Conservation (phyloP, 2,113 vertebrate species). For the Eudyptes chrysolophus region DNA sequence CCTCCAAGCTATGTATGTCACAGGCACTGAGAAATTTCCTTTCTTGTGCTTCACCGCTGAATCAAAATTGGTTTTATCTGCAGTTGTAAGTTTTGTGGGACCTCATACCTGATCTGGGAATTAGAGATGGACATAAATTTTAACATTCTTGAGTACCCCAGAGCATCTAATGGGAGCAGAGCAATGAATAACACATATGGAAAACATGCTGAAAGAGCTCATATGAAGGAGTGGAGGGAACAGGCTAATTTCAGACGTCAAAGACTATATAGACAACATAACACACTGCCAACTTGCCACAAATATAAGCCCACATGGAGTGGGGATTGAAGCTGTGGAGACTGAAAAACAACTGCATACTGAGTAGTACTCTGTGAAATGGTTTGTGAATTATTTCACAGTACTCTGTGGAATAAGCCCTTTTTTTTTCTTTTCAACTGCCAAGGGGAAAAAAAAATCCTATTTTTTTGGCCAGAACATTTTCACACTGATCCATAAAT, state of each 20-base stretch:
- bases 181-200: neutral
- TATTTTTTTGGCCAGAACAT: neutral
- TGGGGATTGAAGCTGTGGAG: neutral
- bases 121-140: neutral
- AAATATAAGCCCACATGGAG: neutral
- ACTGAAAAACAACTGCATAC: neutral
- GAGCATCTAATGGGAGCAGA: neutral
- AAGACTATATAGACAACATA: neutral
- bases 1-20: neutral
- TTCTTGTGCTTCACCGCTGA: neutral
- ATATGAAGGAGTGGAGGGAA: neutral
- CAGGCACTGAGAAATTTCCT: neutral
- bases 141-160: neutral
- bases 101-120: neutral
- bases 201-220: neutral
- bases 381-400: neutral
- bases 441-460: accelerated
- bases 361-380: neutral
- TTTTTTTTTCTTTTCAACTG: neutral
- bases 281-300: neutral
- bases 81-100: neutral
- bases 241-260: neutral
- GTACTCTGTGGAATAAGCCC: neutral
- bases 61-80: neutral
- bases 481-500: neutral